Percentiles rank a stretch among this genome's conserved stretches.
Conservation (phyloP, 2,113 vertebrate genomes). For the Bos javanicus region DNA sequence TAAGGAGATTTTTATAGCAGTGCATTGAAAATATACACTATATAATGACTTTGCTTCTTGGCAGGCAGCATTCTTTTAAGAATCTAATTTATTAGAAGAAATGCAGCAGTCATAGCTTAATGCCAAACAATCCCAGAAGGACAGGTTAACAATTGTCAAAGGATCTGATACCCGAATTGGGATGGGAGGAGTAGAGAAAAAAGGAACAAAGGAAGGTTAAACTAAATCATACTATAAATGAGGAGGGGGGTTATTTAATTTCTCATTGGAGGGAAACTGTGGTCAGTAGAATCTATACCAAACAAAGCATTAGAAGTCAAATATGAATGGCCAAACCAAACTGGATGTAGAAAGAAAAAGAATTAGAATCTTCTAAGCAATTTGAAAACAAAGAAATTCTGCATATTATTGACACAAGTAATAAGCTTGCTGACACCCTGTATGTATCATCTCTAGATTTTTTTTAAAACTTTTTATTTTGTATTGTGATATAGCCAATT, state of each 20-base stretch:
- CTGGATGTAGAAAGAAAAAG: background rate
- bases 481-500: background rate
- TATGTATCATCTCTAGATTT: background rate
- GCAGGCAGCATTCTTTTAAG: constrained; percentile 40
- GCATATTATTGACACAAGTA: background rate
- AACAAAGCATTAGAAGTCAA: background rate
- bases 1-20: constrained; percentile 55
- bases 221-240: background rate
- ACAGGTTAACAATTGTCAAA: constrained; percentile 4
- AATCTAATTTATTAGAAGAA: constrained; percentile 59
- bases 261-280: background rate
- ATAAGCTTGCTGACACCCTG: background rate
- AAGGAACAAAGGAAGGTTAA: background rate
- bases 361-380: background rate
- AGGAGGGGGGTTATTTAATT: background rate
- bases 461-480: background rate
- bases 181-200: background rate
- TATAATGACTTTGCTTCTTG: constrained; percentile 44
- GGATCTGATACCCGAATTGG: background rate
- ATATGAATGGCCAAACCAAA: background rate
- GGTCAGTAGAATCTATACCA: background rate
- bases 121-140: constrained; percentile 29
- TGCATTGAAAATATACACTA: constrained; percentile 45
- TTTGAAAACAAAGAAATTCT: background rate
- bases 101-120: constrained; percentile 7